phyloP scores from a whole-genome alignment of 2,888 invertebrate genomes.

The Chromoteleia sp. region DNA sequence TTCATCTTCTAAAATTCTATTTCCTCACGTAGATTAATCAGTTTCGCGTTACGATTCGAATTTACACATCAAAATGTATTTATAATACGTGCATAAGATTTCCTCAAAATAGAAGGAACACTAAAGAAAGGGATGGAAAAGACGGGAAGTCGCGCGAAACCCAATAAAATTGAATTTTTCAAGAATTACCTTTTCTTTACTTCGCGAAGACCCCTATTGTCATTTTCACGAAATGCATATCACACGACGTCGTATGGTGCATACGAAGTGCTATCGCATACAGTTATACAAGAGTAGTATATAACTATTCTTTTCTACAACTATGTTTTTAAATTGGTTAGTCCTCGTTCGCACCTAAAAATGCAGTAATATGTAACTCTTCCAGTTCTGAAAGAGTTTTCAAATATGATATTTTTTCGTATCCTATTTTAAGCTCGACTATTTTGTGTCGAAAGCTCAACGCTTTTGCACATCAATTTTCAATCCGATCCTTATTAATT shows the following conservation, averaged over 20 bases:
- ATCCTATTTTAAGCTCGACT: too few species aligned
- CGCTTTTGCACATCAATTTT: too few species aligned
- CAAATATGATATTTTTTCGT: too few species aligned
- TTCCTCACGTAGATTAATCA: neutral
- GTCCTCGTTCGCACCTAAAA: neutral
- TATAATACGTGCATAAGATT: neutral
- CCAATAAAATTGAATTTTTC: conserved; percentile 4
- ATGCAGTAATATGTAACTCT: neutral
- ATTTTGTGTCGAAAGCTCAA: too few species aligned
- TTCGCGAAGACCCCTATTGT: conserved; percentile 10
- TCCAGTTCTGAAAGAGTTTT: too few species aligned
- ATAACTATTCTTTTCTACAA: neutral
- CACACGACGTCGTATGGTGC: neutral
- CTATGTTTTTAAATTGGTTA: conserved; percentile 2
- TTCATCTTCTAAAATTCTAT: neutral
- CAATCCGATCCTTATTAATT: too few species aligned
- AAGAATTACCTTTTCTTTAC: conserved; percentile 7
- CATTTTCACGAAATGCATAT: conserved; percentile 15
- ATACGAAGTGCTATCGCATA: too few species aligned
- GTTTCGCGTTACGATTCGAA: neutral
- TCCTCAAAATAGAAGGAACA: too few species aligned
- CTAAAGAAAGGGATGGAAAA: neutral
- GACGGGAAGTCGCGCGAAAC: neutral
- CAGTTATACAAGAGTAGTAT: neutral
- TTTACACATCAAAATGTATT: neutral